Evolutionary conservation across 1,140 invertebrate species (phyloP).

Genomic region (Archegozetes longisetosus): DNA sequence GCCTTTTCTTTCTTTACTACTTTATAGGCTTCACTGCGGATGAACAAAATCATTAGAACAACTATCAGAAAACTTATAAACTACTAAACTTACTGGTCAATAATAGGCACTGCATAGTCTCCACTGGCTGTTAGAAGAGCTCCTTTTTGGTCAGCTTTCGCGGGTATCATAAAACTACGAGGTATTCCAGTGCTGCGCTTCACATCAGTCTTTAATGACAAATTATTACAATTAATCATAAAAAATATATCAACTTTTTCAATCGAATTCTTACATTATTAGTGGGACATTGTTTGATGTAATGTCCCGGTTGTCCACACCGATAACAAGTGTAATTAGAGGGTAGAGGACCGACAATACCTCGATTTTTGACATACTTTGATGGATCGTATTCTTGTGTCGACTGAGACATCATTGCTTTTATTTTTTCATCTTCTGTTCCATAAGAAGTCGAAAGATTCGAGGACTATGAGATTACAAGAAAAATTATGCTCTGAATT

Average conservation of each 20-base stretch:
- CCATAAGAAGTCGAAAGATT: slow-evolving; percentile 77
- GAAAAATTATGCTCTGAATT: background rate
- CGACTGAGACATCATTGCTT: slow-evolving; percentile 89
- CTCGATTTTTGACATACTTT: slow-evolving; percentile 49
- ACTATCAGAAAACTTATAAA: background rate
- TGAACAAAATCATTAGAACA: slow-evolving; percentile 6
- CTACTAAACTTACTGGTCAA: slow-evolving; percentile 65
- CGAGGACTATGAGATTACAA: slow-evolving; percentile 33
- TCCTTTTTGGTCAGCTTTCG: slow-evolving; percentile 69
- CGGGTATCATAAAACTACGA: slow-evolving; percentile 82
- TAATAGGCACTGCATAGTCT: slow-evolving; percentile 71
- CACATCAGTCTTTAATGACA: slow-evolving; percentile 38
- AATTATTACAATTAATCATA: slow-evolving; percentile 3
- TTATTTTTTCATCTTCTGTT: slow-evolving; percentile 91
- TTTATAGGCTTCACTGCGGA: slow-evolving; percentile 53
- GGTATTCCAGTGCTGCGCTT: slow-evolving; percentile 95
- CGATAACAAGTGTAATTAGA: slow-evolving; percentile 54
- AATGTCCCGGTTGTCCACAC: slow-evolving; percentile 43
- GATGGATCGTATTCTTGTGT: slow-evolving; percentile 90
- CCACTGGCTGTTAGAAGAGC: slow-evolving; percentile 85
- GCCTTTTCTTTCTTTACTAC: slow-evolving; percentile 50
- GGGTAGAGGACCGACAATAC: slow-evolving; percentile 55
- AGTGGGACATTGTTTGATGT: slow-evolving; percentile 37
- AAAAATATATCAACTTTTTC: slow-evolving; percentile 12
- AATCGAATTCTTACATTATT: slow-evolving; percentile 37